Conservation (phyloP, 2,113 vertebrate genomes). For the Sarotherodon lohbergeri region DNA sequence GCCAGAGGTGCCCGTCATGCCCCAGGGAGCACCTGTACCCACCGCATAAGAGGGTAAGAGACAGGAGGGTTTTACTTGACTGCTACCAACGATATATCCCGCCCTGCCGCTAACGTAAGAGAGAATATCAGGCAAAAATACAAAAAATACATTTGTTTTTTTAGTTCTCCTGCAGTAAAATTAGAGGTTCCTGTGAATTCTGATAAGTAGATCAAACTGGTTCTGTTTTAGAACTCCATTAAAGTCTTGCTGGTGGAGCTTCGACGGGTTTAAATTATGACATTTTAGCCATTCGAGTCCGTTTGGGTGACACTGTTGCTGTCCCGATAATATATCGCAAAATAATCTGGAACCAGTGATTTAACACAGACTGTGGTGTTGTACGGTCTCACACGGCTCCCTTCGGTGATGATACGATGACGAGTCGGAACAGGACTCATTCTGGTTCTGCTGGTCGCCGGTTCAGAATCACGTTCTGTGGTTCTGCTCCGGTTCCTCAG, state of each 20-base stretch:
- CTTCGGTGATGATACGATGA: slow-evolving; percentile 85
- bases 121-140: not conserved
- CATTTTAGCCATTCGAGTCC: not conserved
- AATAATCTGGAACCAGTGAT: not conserved
- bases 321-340: not conserved
- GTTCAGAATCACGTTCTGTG: slow-evolving; percentile 67
- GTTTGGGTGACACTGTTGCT: fast-evolving
- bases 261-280: fast-evolving
- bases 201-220: not conserved
- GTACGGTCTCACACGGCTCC: not conserved
- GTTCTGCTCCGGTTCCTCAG: slow-evolving; percentile 36
- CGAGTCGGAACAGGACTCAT: slow-evolving; percentile 73
- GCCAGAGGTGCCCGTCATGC: slow-evolving; percentile 91
- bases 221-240: not conserved
- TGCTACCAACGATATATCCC: not conserved
- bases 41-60: slow-evolving; percentile 78
- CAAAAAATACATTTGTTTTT: fast-evolving
- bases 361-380: fast-evolving
- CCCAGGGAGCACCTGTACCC: slow-evolving; percentile 85
- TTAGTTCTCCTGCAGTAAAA: not conserved
- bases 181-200: not conserved
- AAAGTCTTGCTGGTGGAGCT: not conserved
- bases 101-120: fast-evolving
- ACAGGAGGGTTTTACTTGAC: not conserved
- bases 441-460: slow-evolving; percentile 1